These are phyloP conservation scores for Lepus americanus DNA, from an alignment of 2,113 vertebrate species.

Conservation along the genomic window DNA sequence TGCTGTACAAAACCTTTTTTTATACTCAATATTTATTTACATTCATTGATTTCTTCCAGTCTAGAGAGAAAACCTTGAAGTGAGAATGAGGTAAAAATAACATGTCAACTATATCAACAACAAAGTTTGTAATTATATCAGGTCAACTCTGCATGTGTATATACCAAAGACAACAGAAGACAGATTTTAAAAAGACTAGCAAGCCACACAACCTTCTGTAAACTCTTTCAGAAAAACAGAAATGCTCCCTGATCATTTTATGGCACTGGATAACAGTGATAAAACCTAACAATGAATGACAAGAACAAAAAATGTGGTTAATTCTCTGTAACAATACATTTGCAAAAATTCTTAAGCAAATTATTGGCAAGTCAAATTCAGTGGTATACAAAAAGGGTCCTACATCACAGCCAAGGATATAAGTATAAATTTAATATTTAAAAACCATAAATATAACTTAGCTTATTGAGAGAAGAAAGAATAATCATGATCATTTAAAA, in stretches of 20 bases:
- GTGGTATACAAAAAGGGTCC: background rate
- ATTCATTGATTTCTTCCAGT: background rate
- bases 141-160: background rate
- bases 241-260: background rate
- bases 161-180: background rate
- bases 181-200: background rate
- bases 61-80: background rate
- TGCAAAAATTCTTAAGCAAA: constrained; percentile 24
- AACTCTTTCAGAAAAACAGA: background rate
- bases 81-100: background rate
- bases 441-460: constrained; percentile 9
- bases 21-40: background rate
- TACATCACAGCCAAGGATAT: background rate
- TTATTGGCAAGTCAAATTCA: constrained; percentile 16
- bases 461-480: background rate
- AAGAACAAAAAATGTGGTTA: background rate
- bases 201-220: background rate
- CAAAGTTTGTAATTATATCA: background rate
- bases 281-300: background rate
- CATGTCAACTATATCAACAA: background rate
- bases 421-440: constrained; percentile 4
- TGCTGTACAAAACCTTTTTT: background rate
- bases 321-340: background rate
- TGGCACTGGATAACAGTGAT: background rate
- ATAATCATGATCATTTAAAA: background rate